Base-by-base conservation (phyloP, 2,888 invertebrate species). In the Acanthosepion esculentum region DNA sequence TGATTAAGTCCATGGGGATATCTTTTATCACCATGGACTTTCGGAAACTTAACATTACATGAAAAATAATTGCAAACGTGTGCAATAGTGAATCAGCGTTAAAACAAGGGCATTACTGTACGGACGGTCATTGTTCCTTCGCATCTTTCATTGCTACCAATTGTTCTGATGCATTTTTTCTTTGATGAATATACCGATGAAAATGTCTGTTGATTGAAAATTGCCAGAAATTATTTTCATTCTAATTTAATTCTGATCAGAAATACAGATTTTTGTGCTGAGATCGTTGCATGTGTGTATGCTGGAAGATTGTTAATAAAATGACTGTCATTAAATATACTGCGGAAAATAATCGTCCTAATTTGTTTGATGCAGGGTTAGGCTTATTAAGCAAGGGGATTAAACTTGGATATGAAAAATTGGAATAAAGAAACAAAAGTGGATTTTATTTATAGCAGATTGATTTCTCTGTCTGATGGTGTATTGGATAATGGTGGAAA, bases 301-400 rank as follows among this genome's bases (percentile, higher is more conserved):
- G 78, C 8, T 15, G 5, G 33, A n/a, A 78, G 78, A n/a, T 78
- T 78, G n/a, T 78, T n/a, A 78, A 78, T n/a, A n/a, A 78, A 33
- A 78, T 78, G 78, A 23, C n/a, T 18, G n/a, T 78, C 78, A 78
- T 78, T 78, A 78, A 78, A 78, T 78, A n/a, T 78, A 78, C 10
- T 33, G n/a, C 33, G 78, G n/a, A 1, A 33, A 15, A 78, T 78
- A 78, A 78, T 78, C 78, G n/a, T n/a, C 78, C n/a, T 78, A 78
- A 78, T 78, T 78, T 78, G 78, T 78, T 78, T 78, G 78, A 78
- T n/a, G 78, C 78, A 78, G 78, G 33, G n/a, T n/a, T n/a, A 78
- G n/a, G 78, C 78, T 78, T n/a, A 78, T 78, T 78, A 78, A 78
- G 78, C 5, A n/a, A n/a, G 78, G 26, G 78, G 78, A 78, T 78